Evolutionary conservation across 2,888 invertebrate genomes (phyloP).

Genomic region (Tridacna gigas): DNA sequence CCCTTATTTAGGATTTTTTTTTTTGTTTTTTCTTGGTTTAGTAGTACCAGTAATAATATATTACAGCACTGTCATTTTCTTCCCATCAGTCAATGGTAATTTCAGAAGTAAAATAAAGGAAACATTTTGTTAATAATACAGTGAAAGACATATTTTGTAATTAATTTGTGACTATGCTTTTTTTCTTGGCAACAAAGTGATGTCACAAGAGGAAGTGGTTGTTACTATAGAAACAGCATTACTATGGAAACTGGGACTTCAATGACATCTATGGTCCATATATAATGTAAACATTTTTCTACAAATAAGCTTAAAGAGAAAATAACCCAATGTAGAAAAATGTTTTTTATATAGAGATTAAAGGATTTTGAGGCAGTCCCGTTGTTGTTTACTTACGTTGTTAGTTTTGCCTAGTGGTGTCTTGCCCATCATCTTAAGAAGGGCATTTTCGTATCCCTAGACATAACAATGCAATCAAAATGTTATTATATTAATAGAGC

Average conservation of each 20-base stretch:
- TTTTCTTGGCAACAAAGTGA: conserved; percentile 43
- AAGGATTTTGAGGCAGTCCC: neutral
- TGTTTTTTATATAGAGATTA: neutral
- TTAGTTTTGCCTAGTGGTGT: conserved; percentile 92
- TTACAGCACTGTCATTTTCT: no score
- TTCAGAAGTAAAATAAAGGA: conserved; percentile 31
- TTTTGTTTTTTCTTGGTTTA: no score
- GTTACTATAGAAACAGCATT: conserved; percentile 69
- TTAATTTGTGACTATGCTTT: conserved; percentile 27
- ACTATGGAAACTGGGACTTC: conserved; percentile 55
- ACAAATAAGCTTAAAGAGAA: no score
- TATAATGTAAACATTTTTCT: neutral
- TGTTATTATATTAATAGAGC: neutral
- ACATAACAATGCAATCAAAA: neutral
- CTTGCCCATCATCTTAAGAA: conserved; percentile 99
- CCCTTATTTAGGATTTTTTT: no score
- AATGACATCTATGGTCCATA: neutral
- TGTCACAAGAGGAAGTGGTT: conserved; percentile 56
- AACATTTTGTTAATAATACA: conserved; percentile 48
- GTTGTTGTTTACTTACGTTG: conserved; percentile 79
- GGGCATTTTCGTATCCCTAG: conserved; percentile 99
- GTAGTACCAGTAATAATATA: no score
- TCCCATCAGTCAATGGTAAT: conserved; percentile 10
- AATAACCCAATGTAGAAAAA: neutral
- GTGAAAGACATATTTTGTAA: conserved; percentile 47